Percentiles rank a stretch among this genome's conserved stretches.
Conservation (phyloP, 2,888 invertebrate genomes). For the Plagodis dolabraria region DNA sequence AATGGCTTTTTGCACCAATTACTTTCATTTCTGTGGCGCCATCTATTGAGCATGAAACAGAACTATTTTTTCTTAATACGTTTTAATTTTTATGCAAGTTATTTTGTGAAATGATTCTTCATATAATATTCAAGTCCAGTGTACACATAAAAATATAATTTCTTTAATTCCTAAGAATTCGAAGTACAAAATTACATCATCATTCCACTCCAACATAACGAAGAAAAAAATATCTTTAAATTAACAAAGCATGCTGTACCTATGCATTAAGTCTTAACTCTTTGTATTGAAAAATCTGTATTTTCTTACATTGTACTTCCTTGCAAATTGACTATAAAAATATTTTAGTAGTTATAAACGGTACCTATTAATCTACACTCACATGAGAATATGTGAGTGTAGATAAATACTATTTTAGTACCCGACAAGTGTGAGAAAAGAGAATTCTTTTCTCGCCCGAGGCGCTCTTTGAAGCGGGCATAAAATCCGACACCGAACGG, state of each 20-base stretch:
- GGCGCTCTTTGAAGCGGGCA: too few species aligned
- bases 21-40: too few species aligned
- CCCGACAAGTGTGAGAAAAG: too few species aligned
- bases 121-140: background rate
- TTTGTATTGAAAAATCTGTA: slow-evolving; percentile 32
- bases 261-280: slow-evolving; percentile 1
- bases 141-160: slow-evolving; percentile 1
- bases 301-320: slow-evolving; percentile 59
- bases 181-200: slow-evolving; percentile 63
- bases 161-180: slow-evolving; percentile 51
- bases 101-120: too few species aligned
- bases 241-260: slow-evolving; percentile 3
- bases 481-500: too few species aligned
- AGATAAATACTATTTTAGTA: too few species aligned
- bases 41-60: background rate
- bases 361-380: too few species aligned
- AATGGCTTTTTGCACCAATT: too few species aligned
- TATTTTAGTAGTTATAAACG: background rate
- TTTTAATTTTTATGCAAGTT: too few species aligned
- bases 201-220: slow-evolving; percentile 1
- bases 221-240: slow-evolving; percentile 2
- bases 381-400: too few species aligned
- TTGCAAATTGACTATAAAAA: slow-evolving; percentile 39
- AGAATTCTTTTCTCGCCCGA: too few species aligned
- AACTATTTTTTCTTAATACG: background rate